Evolutionary conservation across 2,113 vertebrate genomes (phyloP), one percentile per base, ranked within the genome.

Genomic region (Clarias macrocephalus): DNA sequence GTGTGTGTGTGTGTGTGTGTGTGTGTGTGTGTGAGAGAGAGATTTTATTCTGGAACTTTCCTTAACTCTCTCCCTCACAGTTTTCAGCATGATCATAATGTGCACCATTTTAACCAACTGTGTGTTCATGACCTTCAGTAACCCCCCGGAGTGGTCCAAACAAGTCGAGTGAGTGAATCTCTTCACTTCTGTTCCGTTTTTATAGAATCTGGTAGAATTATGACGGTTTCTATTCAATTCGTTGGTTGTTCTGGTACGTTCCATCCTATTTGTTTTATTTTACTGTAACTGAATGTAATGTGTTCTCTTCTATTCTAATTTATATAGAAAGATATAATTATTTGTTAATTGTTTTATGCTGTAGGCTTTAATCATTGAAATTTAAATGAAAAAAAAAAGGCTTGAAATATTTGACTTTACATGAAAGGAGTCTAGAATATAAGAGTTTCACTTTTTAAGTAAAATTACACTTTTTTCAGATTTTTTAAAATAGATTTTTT

Each of bases 1-100:
- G n/a, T 59, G 54, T 80, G 57, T 85, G n/a, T 72, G 82, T 56
- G 52, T 28, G 66, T 52, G 37, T 82, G 57, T 72, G 83, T 88
- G 28, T 37, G 59, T 42, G 59, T 82, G 48, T 18, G 75, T n/a
- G 30, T 63, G 28, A 63, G 57, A 12, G 57, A 57, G 76, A 81
- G 77, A 3, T 28, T 57, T 13, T 80, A 16, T 82, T 33, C 33
- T 5, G 73, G 16, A 75, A 54, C 23, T 92, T 95, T 94, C 93
- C 95, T 95, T 95, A 91, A 96, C 93, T 82, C 37, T 28, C 79
- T 19, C 66, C 89, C 68, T 65, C 89, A 99, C 97, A 95, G 93
- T 99, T 93, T 99, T 99, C 95, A 99, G 98, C 97, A 98, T 99
- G 98, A 99, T 99, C 96, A 99, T 99, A 92, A 99, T 99, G 98